phyloP scores from a whole-genome alignment of 2,113 vertebrate species.

The Calonectris borealis region DNA sequence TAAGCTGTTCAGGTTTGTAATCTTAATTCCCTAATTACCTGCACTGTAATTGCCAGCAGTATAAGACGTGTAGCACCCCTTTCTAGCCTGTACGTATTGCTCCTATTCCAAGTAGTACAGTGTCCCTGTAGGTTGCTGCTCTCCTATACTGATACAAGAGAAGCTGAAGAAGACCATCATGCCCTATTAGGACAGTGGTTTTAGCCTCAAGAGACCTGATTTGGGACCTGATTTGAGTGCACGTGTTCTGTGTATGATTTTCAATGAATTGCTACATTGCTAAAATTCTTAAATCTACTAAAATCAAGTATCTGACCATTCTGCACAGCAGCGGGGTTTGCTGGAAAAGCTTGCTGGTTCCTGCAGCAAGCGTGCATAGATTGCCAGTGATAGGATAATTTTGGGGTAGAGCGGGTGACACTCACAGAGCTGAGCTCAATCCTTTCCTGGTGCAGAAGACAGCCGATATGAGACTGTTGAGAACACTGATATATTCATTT shows the following conservation, averaged over 20 bases:
- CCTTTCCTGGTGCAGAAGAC: background rate
- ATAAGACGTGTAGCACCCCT: background rate
- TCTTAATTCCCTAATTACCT: background rate
- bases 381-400: background rate
- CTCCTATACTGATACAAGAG: background rate
- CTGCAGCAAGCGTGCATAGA: background rate
- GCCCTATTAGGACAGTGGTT: background rate
- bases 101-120: background rate
- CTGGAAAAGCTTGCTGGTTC: background rate
- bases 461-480: background rate
- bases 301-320: background rate
- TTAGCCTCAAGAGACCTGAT: background rate
- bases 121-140: background rate
- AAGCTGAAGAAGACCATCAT: background rate
- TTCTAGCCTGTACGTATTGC: rapidly evolving
- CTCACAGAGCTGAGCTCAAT: background rate
- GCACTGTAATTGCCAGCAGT: background rate
- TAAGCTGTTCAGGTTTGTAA: background rate
- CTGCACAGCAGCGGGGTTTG: background rate
- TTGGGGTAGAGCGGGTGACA: background rate
- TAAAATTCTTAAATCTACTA: background rate
- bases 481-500: background rate
- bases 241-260: background rate
- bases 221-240: background rate
- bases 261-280: background rate